Conservation (phyloP, 2,888 invertebrate genomes). For the Watsonalla binaria region DNA sequence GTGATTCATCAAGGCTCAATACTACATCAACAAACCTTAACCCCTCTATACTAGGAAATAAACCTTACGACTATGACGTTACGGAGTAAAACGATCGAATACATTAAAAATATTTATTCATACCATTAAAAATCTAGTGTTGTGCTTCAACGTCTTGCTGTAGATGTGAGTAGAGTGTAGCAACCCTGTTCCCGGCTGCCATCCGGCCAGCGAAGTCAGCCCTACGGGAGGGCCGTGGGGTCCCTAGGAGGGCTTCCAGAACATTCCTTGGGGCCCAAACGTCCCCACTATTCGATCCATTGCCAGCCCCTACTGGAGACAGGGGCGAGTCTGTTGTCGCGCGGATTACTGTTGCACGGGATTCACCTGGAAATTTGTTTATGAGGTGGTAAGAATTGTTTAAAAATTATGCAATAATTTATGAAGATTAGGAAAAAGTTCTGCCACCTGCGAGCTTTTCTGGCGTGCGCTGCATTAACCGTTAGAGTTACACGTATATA, state of each 20-base stretch:
- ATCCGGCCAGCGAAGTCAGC: constrained; percentile 82
- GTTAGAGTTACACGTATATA: too few species aligned
- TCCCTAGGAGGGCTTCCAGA: constrained; percentile 74
- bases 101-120: constrained; percentile 18
- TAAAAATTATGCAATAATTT: too few species aligned
- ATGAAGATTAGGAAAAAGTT: too few species aligned
- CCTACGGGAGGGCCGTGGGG: constrained; percentile 71
- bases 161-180: constrained; percentile 87
- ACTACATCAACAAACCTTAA: too few species aligned
- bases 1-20: too few species aligned
- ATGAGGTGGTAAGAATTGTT: not conserved
- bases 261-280: constrained; percentile 72
- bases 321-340: constrained; percentile 92
- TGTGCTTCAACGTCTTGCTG: constrained; percentile 60
- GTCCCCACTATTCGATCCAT: constrained; percentile 36
- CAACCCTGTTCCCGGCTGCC: constrained; percentile 80
- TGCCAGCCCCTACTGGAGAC: constrained; percentile 84
- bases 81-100: constrained; percentile 7
- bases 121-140: constrained; percentile 29
- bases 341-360: constrained; percentile 71
- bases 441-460: too few species aligned
- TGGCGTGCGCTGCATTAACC: too few species aligned
- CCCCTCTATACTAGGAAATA: too few species aligned
- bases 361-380: constrained; percentile 46
- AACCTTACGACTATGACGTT: not conserved